Evolutionary conservation across 2,888 invertebrate species (phyloP).

Genomic region (Sialis lutaria): DNA sequence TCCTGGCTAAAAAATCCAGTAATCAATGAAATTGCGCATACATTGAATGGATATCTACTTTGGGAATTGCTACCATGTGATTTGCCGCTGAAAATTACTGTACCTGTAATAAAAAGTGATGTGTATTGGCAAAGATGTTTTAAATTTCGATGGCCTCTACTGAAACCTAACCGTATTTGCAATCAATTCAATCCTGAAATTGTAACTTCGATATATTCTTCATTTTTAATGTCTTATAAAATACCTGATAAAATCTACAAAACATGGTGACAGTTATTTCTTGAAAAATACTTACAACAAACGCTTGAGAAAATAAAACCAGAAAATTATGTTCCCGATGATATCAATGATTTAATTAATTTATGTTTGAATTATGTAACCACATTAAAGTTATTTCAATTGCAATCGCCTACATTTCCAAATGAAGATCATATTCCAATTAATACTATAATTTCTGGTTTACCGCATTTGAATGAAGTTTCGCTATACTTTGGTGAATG

Average conservation of each 20-base stretch:
- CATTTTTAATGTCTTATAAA: background rate
- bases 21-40: constrained; percentile 11
- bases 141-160: constrained; percentile 17
- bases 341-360: constrained; percentile 19
- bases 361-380: constrained; percentile 17
- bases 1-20: constrained; percentile 16
- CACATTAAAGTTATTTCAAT: constrained; percentile 13
- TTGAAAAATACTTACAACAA: constrained; percentile 20
- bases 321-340: constrained; percentile 19
- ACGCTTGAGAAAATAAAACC: constrained; percentile 20
- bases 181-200: background rate
- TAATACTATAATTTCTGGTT: constrained; percentile 16
- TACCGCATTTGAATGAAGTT: constrained; percentile 18
- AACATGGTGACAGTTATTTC: constrained; percentile 19
- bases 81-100: constrained; percentile 17
- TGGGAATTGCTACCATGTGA: constrained; percentile 17
- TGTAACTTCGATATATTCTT: background rate
- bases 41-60: constrained; percentile 15
- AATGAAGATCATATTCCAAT: constrained; percentile 17
- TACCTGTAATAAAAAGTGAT: constrained; percentile 18
- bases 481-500: constrained; percentile 17
- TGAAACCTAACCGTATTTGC: constrained; percentile 8
- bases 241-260: constrained; percentile 6
- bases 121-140: constrained; percentile 21
- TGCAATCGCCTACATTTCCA: constrained; percentile 13